phyloP scores from a whole-genome alignment of 64 coral and sea anemone species.

The Pachyseris speciosa region DNA sequence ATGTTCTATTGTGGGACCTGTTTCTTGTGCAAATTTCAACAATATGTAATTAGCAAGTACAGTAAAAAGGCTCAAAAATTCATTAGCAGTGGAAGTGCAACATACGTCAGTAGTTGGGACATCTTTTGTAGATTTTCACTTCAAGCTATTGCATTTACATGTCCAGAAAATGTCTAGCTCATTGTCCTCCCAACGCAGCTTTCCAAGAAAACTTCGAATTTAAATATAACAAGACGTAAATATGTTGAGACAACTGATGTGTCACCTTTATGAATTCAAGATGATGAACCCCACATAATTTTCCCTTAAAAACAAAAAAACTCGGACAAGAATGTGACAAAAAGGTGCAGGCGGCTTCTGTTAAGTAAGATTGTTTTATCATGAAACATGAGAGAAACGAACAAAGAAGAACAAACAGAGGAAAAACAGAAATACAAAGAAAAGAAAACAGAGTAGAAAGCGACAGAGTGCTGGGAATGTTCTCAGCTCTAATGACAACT shows the following conservation, averaged over 20 bases:
- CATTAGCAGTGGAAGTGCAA: not conserved
- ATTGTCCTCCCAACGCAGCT: not conserved
- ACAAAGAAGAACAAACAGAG: too few species aligned
- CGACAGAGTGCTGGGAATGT: not conserved
- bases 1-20: not conserved
- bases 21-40: slow-evolving; percentile 24
- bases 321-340: too few species aligned
- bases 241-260: not conserved
- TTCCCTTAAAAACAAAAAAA: not conserved
- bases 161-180: not conserved
- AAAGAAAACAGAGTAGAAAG: too few species aligned
- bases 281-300: not conserved
- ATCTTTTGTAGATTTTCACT: not conserved
- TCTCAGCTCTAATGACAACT: not conserved
- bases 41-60: not conserved
- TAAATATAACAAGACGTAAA: not conserved
- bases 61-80: not conserved
- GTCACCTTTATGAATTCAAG: not conserved
- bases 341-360: too few species aligned
- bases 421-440: too few species aligned
- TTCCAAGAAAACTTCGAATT: not conserved
- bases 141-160: not conserved
- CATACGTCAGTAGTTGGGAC: not conserved
- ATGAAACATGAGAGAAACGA: too few species aligned
- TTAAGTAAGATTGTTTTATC: too few species aligned